Base-by-base conservation (phyloP, 2,797 vertebrate genomes). In the Sparus aurata region DNA sequence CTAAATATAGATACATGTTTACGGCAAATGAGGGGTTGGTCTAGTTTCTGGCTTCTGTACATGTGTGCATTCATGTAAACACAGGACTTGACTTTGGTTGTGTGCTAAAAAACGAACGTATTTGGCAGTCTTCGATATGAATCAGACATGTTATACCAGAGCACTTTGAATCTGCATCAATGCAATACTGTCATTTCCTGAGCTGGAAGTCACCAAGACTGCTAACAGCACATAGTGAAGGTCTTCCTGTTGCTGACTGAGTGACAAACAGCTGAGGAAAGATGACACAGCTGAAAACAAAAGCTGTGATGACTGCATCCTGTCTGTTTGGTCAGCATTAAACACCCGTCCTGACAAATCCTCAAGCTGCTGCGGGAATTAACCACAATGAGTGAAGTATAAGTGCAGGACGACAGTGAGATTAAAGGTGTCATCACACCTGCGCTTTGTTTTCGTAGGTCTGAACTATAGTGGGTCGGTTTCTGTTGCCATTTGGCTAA, bases 1-100 rank as follows among this genome's bases (percentile, higher is more conserved):
- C 60, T 81, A 82, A 73, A 84, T 54, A 12, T 3, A 53, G 85
- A 67, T 2, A 3, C 27, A n/a, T 12, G 22, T 47, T 72, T 27
- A n/a, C 12, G 25, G 58, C 71, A 41, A 74, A 46, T 46, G 16
- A 50, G 69, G 59, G 66, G 62, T 47, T 77, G 57, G 57, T 16
- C 57, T 16, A 12, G 3, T 43, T 63, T 4, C 18, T 54, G 61
- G 13, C 52, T 41, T 20, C 15, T 23, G n/a, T 22, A 5, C 41
- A 34, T 38, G 9, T 16, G 30, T 8, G 3, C 9, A 52, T 8
- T 30, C 9, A 57, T 22, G 55, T 12, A 13, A 47, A 49, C n/a
- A 30, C 38, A 20, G 0, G 12, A 34, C 11, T 55, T 17, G 25
- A 30, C 23, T 49, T 23, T 64, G 43, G 4, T 34, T 0, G 34